Base-by-base conservation (phyloP, 2,113 vertebrate species). In the Zingel zingel region DNA sequence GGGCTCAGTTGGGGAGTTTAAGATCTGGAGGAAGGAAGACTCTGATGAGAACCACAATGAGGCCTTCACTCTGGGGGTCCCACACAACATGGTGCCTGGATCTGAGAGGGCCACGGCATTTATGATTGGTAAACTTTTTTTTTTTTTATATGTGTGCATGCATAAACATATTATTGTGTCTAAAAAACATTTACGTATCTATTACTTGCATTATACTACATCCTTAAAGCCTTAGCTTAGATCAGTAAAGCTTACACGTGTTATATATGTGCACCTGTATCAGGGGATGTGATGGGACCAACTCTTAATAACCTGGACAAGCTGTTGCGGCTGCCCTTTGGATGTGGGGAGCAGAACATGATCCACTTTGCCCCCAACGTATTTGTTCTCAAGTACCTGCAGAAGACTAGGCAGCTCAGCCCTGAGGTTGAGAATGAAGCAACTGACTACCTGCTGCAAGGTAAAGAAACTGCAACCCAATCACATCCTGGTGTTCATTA, bases 331-430 rank as follows among this genome's bases (percentile, higher is more conserved):
- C 88, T 98, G 15, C 97, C 97, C 0, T 98, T 97, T 67, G 98
- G 97, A 69, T 99, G 97, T 48, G 97, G 98, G 19, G 97, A 99
- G 91, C 98, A 99, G 94, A 98, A 98, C 93, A 98, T 99, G 98
- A 97, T 98, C 93, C 98, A 98, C 64, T 99, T 98, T 83, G 97
- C 97, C 1, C 97, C 98, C 19, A 98, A 98, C 1, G 95, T 99
- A 73, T 99, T 98, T 85, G 97, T 99, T 57, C 94, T 99, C 39
- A 98, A 97, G 82, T 99, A 99, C 58, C 95, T 98, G 72, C 97
- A 97, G 94, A 97, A 97, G 94, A 99, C 97, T 59, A 93, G 92
- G 15, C 98, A 98, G 77, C 97, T 99, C 59, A 96, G 95, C 67
- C 77, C 90, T 0, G 97, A 98, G 67, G 96, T 98, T 62, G 96